phyloP scores from a whole-genome alignment of 2,888 invertebrate species.

The Xanthorhoe designata region DNA sequence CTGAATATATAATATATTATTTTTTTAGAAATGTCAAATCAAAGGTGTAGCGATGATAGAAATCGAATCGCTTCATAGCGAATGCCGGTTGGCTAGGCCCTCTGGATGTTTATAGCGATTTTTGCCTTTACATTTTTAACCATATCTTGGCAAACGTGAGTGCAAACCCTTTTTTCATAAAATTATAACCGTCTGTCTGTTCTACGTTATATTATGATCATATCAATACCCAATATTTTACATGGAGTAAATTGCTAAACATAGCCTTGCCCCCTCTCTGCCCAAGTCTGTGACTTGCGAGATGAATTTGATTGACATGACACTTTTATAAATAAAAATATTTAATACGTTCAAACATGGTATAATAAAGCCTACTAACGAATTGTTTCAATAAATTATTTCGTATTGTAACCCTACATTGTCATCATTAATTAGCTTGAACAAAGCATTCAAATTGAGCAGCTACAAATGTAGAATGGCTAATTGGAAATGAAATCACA shows the following conservation, averaged over 20 bases:
- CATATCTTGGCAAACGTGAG: too few relatives aligned
- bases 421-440: slow-evolving; percentile 5
- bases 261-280: neutral
- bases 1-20: too few relatives aligned
- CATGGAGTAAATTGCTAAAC: neutral
- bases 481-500: slow-evolving; percentile 16
- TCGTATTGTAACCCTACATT: neutral
- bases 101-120: too few relatives aligned
- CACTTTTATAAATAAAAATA: slow-evolving; percentile 2
- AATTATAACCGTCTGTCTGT: neutral
- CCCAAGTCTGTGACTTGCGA: neutral
- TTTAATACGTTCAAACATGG: neutral
- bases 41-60: too few relatives aligned
- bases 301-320: slow-evolving; percentile 1
- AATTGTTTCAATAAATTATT: neutral
- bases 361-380: neutral
- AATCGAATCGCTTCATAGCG: too few relatives aligned
- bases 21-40: too few relatives aligned
- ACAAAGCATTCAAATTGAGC: slow-evolving; percentile 10
- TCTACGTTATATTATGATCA: neutral
- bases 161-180: neutral
- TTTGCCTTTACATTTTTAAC: neutral
- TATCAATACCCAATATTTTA: neutral
- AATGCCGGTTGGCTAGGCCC: too few relatives aligned
- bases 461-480: slow-evolving; percentile 11